phyloP scores from a whole-genome alignment of 2,797 vertebrate species.

The Heteromormyrus szaboi region DNA sequence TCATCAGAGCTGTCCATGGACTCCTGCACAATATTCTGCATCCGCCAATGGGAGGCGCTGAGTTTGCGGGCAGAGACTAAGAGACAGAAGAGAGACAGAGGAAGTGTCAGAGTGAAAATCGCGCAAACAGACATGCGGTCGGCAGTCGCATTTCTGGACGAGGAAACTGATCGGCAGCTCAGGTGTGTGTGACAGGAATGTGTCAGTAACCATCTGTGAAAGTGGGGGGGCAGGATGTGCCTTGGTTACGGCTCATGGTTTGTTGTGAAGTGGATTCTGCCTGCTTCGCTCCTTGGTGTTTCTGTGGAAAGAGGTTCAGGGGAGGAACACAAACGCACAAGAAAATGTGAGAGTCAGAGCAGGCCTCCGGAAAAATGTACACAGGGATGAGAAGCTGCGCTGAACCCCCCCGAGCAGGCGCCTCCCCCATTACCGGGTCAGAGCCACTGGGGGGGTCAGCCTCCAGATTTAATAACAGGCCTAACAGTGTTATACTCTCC shows the following conservation, averaged over 20 bases:
- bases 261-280: background rate
- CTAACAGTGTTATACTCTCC: background rate
- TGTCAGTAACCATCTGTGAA: background rate
- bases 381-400: background rate
- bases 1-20: conserved; percentile 95
- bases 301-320: background rate
- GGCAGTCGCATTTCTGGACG: background rate
- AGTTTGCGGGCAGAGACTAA: conserved; percentile 67
- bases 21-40: conserved; percentile 79
- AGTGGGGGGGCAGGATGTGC: background rate
- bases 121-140: background rate
- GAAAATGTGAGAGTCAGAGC: background rate
- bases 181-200: background rate
- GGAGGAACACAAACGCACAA: background rate
- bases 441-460: background rate
- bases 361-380: background rate
- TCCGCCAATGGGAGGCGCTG: conserved; percentile 72
- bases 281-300: background rate
- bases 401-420: background rate
- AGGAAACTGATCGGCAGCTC: background rate
- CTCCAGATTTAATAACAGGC: background rate
- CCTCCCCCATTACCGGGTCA: background rate
- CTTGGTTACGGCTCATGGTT: background rate
- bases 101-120: conserved; percentile 22
- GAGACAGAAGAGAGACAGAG: conserved; percentile 24